Base-by-base conservation (phyloP, 2,113 vertebrate species). In the Eupsittula cactorum region DNA sequence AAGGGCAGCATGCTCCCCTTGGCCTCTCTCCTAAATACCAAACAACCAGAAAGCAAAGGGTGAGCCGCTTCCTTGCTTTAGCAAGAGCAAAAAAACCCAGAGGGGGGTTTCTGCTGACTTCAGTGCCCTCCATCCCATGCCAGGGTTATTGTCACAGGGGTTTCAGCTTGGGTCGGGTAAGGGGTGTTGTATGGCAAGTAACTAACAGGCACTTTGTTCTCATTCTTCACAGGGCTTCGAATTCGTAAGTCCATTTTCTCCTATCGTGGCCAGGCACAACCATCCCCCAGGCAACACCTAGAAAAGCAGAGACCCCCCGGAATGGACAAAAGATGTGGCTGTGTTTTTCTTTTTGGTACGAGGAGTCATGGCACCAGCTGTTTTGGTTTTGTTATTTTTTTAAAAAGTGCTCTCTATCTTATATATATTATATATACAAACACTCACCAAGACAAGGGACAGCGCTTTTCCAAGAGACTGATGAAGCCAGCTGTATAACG, bases 341-440 rank as follows among this genome's bases (percentile, higher is more conserved):
- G 95, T 95, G 93, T 88, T 95, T 93, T 93, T 91, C 82, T 96
- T 93, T 90, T 94, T 92, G 97, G 97, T 97, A 98, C 95, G 93
- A 98, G 94, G 94, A 97, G 94, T 95, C 78, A 76, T 91, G 82
- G 92, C 93, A 95, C 96, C 97, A 97, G 85, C 96, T 95, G 91
- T 97, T 96, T 96, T 74, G 94, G 95, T 93, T 94, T 87, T 91
- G 64, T 90, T 93, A 95, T 96, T 96, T 97, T 97, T 96, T 96
- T 53, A 93, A 97, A 94, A 98, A 98, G 94, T 60, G 91, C 94
- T 95, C 94, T 94, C 92, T 95, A 94, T 97, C 93, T 96, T 97
- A 96, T 97, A 98, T 97, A 98, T 98, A 98, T 97, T 95, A 96
- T 97, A 97, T 97, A 98, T 97, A 97, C 96, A 97, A 97, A 97